Evolutionary conservation across 1,140 invertebrate species (phyloP).

Genomic region (Bemisia tabaci): DNA sequence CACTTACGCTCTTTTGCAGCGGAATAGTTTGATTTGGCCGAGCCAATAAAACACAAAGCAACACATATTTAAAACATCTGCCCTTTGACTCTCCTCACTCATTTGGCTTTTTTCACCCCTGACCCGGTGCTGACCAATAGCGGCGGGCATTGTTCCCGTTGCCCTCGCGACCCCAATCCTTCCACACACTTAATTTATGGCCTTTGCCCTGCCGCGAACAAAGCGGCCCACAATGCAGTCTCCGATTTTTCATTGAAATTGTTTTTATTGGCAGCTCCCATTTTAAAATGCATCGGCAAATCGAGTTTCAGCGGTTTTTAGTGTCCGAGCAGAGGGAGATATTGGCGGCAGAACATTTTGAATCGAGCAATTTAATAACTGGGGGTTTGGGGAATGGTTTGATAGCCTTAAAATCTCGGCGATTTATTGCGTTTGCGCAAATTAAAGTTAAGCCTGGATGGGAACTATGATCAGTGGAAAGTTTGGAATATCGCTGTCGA

Average conservation of each 20-base stretch:
- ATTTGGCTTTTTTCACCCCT: neutral
- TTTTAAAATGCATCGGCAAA: neutral
- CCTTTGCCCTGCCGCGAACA: neutral
- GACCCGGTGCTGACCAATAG: neutral
- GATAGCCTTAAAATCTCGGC: too few species aligned
- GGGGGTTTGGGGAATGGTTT: too few species aligned
- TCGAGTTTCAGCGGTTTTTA: neutral
- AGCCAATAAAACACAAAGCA: neutral
- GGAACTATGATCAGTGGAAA: too few species aligned
- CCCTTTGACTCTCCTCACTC: neutral
- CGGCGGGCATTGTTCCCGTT: neutral
- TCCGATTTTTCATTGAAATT: neutral
- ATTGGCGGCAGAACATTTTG: too few species aligned
- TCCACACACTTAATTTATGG: neutral
- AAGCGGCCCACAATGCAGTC: neutral
- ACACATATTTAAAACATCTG: neutral
- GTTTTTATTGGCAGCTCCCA: neutral
- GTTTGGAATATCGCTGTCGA: too few species aligned
- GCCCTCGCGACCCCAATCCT: neutral
- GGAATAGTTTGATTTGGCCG: too few species aligned
- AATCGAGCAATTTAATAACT: too few species aligned
- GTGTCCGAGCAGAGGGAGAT: too few species aligned
- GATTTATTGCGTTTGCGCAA: too few species aligned
- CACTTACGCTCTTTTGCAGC: too few species aligned
- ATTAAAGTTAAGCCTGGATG: too few species aligned